phyloP scores from a whole-genome alignment of 2,888 invertebrate genomes.

The Chaitophorus viminalis region DNA sequence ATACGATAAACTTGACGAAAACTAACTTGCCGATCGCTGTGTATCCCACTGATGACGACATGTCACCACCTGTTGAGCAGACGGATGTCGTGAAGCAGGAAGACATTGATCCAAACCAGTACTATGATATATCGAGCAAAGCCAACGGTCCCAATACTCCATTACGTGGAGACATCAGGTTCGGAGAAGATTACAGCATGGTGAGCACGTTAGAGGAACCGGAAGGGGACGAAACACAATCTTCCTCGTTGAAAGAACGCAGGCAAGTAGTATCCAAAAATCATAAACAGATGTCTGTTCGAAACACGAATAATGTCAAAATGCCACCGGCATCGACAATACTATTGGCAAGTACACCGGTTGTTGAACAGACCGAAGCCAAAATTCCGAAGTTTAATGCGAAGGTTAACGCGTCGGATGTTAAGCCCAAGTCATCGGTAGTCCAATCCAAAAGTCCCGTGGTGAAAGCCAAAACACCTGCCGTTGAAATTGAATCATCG shows the following conservation, averaged over 20 bases:
- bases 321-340: not conserved
- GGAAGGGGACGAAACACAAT: not conserved
- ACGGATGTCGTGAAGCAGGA: too few species aligned
- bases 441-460: too few species aligned
- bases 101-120: not conserved
- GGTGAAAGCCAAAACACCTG: not conserved
- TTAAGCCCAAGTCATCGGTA: too few species aligned
- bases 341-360: not conserved
- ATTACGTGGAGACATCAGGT: slow-evolving; percentile 18
- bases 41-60: not conserved
- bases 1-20: not conserved
- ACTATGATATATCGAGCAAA: not conserved
- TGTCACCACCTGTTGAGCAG: not conserved
- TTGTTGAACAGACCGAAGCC: not conserved
- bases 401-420: too few species aligned
- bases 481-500: not conserved
- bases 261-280: not conserved
- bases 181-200: not conserved
- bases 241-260: slow-evolving; percentile 13
- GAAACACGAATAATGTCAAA: not conserved
- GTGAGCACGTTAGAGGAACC: not conserved
- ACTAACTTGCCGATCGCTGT: slow-evolving; percentile 5
- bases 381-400: not conserved
- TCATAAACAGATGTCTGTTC: not conserved
- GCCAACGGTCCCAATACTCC: not conserved